Evolutionary conservation across 2,113 vertebrate species (phyloP).

Genomic region (Sylvicapra grimmia): DNA sequence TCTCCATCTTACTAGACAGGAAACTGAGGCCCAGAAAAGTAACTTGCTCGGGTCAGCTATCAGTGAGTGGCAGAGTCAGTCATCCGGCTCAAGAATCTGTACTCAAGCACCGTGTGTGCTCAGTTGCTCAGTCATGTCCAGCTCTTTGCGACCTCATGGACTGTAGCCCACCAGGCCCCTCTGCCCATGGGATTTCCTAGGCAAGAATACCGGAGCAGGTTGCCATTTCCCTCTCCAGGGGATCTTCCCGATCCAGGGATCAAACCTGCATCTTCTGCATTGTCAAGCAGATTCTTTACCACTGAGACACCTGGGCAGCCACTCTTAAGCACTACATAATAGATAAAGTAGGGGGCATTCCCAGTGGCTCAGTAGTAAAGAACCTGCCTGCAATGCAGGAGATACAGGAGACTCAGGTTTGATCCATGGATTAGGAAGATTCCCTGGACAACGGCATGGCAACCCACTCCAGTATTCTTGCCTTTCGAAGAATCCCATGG

Average conservation of each 20-base stretch:
- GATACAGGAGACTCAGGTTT: not conserved
- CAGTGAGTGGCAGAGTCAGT: not conserved
- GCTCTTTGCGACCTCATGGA: not conserved
- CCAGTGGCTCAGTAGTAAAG: not conserved
- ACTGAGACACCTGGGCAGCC: not conserved
- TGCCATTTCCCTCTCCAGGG: not conserved
- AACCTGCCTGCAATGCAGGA: not conserved
- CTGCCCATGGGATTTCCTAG: not conserved
- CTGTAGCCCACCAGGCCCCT: not conserved
- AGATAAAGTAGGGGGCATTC: not conserved
- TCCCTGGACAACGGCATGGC: not conserved
- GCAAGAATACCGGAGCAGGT: fast-evolving
- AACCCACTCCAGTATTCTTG: not conserved
- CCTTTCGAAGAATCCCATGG: not conserved
- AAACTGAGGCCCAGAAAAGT: not conserved
- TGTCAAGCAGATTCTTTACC: not conserved
- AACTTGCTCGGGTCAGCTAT: not conserved
- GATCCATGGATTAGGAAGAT: not conserved
- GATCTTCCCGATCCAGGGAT: not conserved
- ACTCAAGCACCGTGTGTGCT: not conserved
- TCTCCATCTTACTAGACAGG: not conserved
- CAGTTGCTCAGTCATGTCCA: not conserved
- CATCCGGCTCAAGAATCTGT: not conserved
- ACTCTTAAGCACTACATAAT: not conserved
- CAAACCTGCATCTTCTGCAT: not conserved